Evolutionary conservation across 35 echinoderm and acorn worm species (phyloP), one percentile per base, ranked within the genome.

Genomic region (Heliocidaris tuberculata): DNA sequence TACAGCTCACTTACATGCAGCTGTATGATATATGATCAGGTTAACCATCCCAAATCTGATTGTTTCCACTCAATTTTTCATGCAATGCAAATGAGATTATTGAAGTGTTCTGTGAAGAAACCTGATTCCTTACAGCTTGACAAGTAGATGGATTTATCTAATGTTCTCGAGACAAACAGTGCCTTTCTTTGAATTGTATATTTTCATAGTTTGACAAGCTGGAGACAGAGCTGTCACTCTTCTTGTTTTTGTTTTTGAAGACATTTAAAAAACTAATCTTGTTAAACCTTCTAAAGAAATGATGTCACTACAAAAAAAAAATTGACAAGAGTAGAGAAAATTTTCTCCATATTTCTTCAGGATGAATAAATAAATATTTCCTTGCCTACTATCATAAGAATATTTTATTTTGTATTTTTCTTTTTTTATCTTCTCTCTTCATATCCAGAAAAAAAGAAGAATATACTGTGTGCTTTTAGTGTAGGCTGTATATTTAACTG

Each of bases 1-100:
- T 89, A 48, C 31, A 47, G 87, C 87, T 89, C 87, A 16, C 29
- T 89, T 89, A 89, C 87, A 89, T 32, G 87, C 87, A 89, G 87
- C 31, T 89, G 87, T 42, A 47, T 89, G 87, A 89, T 89, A 89
- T 31, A 19, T 32, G 87, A 89, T 89, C 87, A 16, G 16, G 87
- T 89, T 32, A 17, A 42, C 87, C 65, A 78, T 42, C 87, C 87
- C 31, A 89, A 89, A 89, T 12, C 65, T 89, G 87, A 89, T 89
- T 89, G 31, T 48, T 89, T 48, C 29, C 47, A 16, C 87, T 89
- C 87, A 9, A 89, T 89, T 89, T 89, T 32, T 32, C 24, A 89
- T 89, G 87, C 31, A 89, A 47, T 89, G 11, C 31, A 89, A 89
- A 89, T 89, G 87, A 42, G 87, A 78, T 78, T 78, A 24, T 70